These are phyloP conservation scores for Trichoplusia ni DNA, from an alignment of 1,140 invertebrate genomes.

Conservation along the genomic window DNA sequence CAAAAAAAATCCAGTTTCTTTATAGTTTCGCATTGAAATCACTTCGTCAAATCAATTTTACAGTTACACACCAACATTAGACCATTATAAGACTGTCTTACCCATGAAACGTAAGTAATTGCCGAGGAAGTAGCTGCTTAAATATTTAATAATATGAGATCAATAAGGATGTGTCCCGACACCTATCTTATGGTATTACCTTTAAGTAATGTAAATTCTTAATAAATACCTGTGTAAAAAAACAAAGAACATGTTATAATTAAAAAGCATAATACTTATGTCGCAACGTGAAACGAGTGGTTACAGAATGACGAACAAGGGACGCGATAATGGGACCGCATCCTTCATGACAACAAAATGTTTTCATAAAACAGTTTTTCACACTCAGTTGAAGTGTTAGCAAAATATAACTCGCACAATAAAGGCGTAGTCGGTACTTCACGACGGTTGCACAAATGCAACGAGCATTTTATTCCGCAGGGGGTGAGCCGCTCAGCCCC, in stretches of 20 bases:
- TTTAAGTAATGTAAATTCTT: too few relatives aligned
- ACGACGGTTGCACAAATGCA: slow-evolving; percentile 37
- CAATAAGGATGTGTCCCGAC: too few relatives aligned
- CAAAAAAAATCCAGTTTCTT: too few relatives aligned
- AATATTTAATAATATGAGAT: too few relatives aligned
- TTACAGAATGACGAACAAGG: background rate
- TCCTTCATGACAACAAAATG: slow-evolving; percentile 15
- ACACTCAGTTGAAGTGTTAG: slow-evolving; percentile 20
- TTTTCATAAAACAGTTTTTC: slow-evolving; percentile 27
- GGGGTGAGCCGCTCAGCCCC: background rate
- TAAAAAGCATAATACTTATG: background rate
- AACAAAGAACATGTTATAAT: background rate
- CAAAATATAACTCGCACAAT: slow-evolving; percentile 32
- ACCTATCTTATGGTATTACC: too few relatives aligned
- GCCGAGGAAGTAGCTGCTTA: too few relatives aligned
- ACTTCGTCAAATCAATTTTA: too few relatives aligned
- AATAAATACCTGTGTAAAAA: too few relatives aligned
- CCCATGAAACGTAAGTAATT: too few relatives aligned
- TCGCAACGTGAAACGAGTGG: background rate
- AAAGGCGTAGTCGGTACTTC: slow-evolving; percentile 29
- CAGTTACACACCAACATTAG: too few relatives aligned
- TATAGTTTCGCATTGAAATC: too few relatives aligned
- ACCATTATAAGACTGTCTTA: too few relatives aligned
- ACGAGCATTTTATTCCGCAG: slow-evolving; percentile 31
- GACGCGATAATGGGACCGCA: slow-evolving; percentile 2